Evolutionary conservation across 1,140 invertebrate genomes (phyloP).

Genomic region (Wasmannia auropunctata): DNA sequence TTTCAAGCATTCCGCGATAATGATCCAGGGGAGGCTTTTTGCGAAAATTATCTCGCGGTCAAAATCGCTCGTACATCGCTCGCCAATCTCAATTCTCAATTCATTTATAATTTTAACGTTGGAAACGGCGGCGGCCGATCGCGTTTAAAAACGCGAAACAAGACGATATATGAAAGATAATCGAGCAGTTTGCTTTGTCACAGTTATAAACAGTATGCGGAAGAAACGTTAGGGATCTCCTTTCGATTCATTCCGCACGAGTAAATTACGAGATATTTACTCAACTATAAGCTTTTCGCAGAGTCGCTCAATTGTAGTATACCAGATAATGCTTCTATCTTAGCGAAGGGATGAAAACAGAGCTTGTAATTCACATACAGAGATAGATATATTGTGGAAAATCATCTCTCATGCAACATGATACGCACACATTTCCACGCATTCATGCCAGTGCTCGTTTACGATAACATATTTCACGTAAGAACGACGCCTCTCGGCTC

Average conservation of each 20-base stretch:
- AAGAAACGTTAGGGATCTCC: not conserved
- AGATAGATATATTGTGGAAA: not conserved
- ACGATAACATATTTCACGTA: not conserved
- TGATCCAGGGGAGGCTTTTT: not conserved
- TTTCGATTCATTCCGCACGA: not conserved
- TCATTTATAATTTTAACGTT: not conserved
- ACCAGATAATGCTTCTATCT: conserved; percentile 16
- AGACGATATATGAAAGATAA: conserved; percentile 46
- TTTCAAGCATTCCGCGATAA: conserved; percentile 50
- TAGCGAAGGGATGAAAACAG: conserved; percentile 16
- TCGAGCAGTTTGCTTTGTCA: conserved; percentile 43
- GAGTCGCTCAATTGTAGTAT: not conserved
- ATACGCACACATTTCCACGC: conserved; percentile 18
- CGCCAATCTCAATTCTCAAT: conserved; percentile 42
- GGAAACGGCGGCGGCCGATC: not conserved
- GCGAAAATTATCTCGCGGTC: not conserved
- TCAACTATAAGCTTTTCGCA: conserved; percentile 17
- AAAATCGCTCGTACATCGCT: conserved; percentile 13
- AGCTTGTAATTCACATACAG: conserved; percentile 7
- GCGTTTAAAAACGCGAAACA: not conserved
- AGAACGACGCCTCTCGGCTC: not conserved
- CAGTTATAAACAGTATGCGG: not conserved
- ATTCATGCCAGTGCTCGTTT: conserved; percentile 16
- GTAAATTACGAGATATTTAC: conserved; percentile 11
- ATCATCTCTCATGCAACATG: conserved; percentile 29